phyloP scores from a whole-genome alignment of 2,888 invertebrate species.

The Eubasilissa splendida region DNA sequence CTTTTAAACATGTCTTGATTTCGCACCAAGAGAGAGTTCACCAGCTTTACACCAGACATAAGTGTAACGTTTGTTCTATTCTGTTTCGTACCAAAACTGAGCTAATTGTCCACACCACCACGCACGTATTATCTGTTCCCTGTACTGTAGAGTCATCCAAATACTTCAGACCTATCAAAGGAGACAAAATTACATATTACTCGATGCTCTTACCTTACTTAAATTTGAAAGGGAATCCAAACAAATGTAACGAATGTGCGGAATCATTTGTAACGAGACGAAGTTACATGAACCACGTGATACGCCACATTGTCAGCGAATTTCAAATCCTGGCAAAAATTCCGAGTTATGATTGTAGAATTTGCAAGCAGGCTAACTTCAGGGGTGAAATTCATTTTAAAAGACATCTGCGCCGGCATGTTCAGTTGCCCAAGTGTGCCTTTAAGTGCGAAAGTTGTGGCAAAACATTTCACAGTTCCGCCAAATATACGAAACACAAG shows the following conservation, averaged over 20 bases:
- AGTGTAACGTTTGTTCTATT: slow-evolving; percentile 1
- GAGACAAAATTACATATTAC: too few species aligned
- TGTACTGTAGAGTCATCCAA: too few species aligned
- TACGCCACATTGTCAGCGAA: not conserved
- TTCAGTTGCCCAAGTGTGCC: not conserved
- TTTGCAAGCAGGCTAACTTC: not conserved
- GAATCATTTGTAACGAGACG: not conserved
- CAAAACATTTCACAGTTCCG: too few species aligned
- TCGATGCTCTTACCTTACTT: too few species aligned
- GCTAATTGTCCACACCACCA: not conserved
- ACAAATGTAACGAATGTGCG: not conserved
- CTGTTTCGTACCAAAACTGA: not conserved
- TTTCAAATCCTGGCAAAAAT: not conserved
- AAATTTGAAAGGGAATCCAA: not conserved
- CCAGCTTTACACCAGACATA: not conserved
- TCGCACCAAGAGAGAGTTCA: slow-evolving; percentile 13
- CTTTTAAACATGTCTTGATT: slow-evolving; percentile 30
- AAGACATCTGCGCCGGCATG: not conserved
- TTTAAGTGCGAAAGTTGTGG: too few species aligned
- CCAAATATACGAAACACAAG: too few species aligned
- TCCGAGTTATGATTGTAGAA: not conserved
- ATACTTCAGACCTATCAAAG: too few species aligned
- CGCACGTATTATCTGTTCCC: too few species aligned
- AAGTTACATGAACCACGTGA: not conserved
- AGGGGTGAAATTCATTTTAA: not conserved